Percentiles rank a stretch among this genome's conserved stretches.
Conservation (phyloP, 2,797 vertebrate species). For the Somateria mollissima region DNA sequence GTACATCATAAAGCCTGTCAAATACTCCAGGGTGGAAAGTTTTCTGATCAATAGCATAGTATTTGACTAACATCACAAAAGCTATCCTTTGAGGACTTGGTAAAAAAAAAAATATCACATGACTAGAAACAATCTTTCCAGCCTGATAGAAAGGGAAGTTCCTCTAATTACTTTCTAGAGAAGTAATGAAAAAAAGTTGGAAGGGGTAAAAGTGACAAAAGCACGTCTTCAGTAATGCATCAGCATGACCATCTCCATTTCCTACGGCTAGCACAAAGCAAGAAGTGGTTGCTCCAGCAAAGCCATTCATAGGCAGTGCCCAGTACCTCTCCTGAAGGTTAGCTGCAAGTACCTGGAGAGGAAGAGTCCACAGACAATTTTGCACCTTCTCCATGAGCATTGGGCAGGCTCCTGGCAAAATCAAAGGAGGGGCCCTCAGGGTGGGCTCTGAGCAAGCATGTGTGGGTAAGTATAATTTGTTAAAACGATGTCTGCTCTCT, state of each 20-base stretch:
- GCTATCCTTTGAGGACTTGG: not conserved
- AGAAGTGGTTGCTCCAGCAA: not conserved
- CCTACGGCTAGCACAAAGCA: not conserved
- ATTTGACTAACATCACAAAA: not conserved
- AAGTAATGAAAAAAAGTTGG: not conserved
- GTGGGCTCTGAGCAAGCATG: fast-evolving
- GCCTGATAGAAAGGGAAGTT: not conserved
- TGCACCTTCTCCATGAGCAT: not conserved
- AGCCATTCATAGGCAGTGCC: not conserved
- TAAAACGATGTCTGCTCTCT: not conserved
- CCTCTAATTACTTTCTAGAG: not conserved
- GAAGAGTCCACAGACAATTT: not conserved
- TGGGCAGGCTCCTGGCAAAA: not conserved
- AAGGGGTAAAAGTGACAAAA: not conserved
- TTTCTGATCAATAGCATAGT: not conserved
- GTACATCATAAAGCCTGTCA: not conserved
- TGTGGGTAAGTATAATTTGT: not conserved
- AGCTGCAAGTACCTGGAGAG: not conserved
- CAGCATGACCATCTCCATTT: not conserved
- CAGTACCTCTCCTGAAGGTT: not conserved
- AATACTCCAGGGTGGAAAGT: not conserved
- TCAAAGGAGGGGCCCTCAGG: not conserved
- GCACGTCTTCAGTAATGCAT: not conserved
- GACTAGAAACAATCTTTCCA: not conserved
- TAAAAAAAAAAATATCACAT: not conserved